Evolutionary conservation across 1,140 invertebrate genomes (phyloP), one percentile per base, ranked within the genome.

Genomic region (Scaptomyza montana): DNA sequence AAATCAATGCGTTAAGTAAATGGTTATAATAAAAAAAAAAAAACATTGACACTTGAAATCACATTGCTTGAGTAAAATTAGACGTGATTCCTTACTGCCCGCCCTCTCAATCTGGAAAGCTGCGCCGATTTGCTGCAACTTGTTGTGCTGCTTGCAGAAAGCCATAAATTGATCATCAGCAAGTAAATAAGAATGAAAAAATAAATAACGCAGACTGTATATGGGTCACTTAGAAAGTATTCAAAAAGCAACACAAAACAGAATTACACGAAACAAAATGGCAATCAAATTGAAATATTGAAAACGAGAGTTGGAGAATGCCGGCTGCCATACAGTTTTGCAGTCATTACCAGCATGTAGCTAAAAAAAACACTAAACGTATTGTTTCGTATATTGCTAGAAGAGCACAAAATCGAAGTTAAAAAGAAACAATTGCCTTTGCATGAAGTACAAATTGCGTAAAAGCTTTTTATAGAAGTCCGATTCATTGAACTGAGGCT

Each of bases 381-480:
- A 16, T 16, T 16, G 16, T 16, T 16, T 33, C 5, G 6, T 13
- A 16, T 9, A 19, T 2, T 25, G 21, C 21, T 25, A 0, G 8
- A 53, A 30, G 13, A 30, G 12, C 39, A 10, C 2, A 2, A 3
- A 4, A 43, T n/a, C 39, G 12, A 3, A n/a, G 39, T 5, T n/a
- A 43, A 43, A 3, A 13, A 54, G 4, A 41, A 66, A 62, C 63
- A 82, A 73, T 46, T 72, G 66, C 61, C 61, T 71, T 21, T 30
- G 30, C 56, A 57, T 59, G 25, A 36, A 62, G 61, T 57, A 61
- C 43, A 86, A 81, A 81, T 87, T 86, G 82, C 82, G 82, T 86
- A 87, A 86, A 81, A 78, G 66, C 71, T 87, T 87, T 86, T 86
- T 81, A 81, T 86, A 87, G 81, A 85, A 85, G 78, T 81, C 81